Base-by-base conservation (phyloP, 2,888 invertebrate species). In the Darwinula stevensoni region DNA sequence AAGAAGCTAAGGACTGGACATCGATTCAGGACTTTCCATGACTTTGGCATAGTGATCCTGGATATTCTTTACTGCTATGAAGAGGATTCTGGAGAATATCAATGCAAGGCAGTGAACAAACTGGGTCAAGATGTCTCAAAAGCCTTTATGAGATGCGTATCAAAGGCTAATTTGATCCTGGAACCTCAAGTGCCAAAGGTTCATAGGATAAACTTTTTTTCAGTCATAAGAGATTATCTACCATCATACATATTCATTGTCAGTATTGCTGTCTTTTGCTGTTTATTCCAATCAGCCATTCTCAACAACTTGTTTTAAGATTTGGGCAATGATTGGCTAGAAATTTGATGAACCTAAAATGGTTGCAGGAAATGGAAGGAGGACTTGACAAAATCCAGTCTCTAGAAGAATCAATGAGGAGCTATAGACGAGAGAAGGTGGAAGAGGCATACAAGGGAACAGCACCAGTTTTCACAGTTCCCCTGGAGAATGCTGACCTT, bases 31-130 rank as follows among this genome's bases (percentile, higher is more conserved):
- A 88, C 88, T 34, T 84, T 88, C 70, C 82, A 88, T 47, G 88
- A 91, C 48, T 91, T 91, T 50, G 88, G 88, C 37, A 78, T 84
- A 45, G 88, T 88, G 31, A 84, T 86, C 42, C 59, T 91, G 46
- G 88, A 88, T 46, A 86, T 91, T 43, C 54, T 84, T 22, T 88
- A 86, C 47, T 86, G 84, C 46, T 88, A 88, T 48, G 88, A 84
- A 53, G 84, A 86, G 55, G 88, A 88, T 50, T 78, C 78, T 29
- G 86, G 86, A 31, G 67, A 67, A 36, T 88, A 86, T 48, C 84
- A 86, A 55, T 86, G 86, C 47, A 63, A 80, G 44, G 88, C 88
- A 22, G 66, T 68, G 14, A 88, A 88, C 47, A 80, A 84, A 53
- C 63, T 76, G 39, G 91, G 88, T 31, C 64, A 70, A 44, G 82